A percentile compares a stretch with the other conserved stretches of the same genome.
phyloP scores from a whole-genome alignment of 2,888 invertebrate genomes.

The Mesochorus sp. region DNA sequence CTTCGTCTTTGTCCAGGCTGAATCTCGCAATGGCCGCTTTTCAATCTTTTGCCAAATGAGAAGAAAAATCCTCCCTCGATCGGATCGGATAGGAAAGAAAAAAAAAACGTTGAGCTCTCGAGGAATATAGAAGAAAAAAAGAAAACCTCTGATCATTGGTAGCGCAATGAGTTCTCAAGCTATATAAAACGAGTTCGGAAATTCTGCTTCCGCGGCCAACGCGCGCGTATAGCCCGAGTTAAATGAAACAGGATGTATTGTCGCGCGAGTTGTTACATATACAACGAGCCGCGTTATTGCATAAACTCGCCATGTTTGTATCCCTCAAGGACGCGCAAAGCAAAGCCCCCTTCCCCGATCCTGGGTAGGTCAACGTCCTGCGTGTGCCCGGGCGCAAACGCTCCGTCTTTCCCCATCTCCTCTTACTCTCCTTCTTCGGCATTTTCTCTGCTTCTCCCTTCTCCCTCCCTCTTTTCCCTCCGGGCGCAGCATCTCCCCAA shows the following conservation, averaged over 20 bases:
- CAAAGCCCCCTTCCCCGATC: slow-evolving; percentile 64
- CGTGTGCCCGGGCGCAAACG: slow-evolving; percentile 63
- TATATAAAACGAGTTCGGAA: no score
- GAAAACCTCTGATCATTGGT: no score
- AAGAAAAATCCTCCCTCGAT: no score
- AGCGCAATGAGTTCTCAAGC: no score
- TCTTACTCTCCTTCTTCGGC: slow-evolving; percentile 64
- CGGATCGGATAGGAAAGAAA: no score
- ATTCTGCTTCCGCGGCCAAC: slow-evolving; percentile 24
- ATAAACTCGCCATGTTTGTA: slow-evolving; percentile 78
- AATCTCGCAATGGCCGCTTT: background rate
- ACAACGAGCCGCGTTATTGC: slow-evolving; percentile 68
- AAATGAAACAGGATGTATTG: slow-evolving; percentile 65
- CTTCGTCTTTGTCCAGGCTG: background rate
- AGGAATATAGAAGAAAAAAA: no score
- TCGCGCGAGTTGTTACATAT: slow-evolving; percentile 68
- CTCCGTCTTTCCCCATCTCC: slow-evolving; percentile 50
- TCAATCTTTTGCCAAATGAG: background rate
- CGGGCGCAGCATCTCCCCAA: no score
- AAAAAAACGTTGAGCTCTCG: no score
- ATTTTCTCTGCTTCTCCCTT: slow-evolving; percentile 63
- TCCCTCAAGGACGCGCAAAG: slow-evolving; percentile 78
- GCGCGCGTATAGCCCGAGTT: slow-evolving; percentile 59
- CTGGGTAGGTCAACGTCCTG: slow-evolving; percentile 77
- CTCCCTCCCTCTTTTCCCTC: no score